A percentile compares a stretch with the other conserved stretches of the same genome.
These are phyloP conservation scores for Thalassophryne amazonica DNA, from an alignment of 2,797 vertebrate species.

Conservation along the genomic window DNA sequence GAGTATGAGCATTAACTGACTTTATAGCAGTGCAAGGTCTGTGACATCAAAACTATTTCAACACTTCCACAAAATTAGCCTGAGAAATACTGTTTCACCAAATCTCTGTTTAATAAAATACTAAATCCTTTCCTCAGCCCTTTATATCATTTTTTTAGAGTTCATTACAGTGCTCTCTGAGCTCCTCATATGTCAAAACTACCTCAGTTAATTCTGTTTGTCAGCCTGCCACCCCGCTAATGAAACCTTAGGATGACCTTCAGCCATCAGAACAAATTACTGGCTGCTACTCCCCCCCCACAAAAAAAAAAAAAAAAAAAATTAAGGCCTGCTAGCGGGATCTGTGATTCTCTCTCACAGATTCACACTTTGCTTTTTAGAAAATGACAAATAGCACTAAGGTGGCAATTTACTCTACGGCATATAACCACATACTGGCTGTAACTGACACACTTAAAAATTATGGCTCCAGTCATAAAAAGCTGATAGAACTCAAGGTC, in stretches of 20 bases:
- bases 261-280: slow-evolving; percentile 73
- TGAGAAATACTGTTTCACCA: slow-evolving; percentile 7
- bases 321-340: slow-evolving; percentile 44
- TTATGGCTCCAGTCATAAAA: slow-evolving; percentile 26
- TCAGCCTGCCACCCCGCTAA: slow-evolving; percentile 21
- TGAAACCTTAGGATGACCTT: slow-evolving; percentile 64
- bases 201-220: slow-evolving; percentile 43
- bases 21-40: no score
- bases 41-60: slow-evolving; percentile 6
- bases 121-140: slow-evolving; percentile 15
- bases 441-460: slow-evolving; percentile 39
- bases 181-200: slow-evolving; percentile 19
- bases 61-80: slow-evolving; percentile 9
- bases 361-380: slow-evolving; percentile 8
- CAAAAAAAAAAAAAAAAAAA: no score
- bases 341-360: slow-evolving; percentile 23
- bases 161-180: slow-evolving; percentile 21
- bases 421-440: slow-evolving; percentile 4
- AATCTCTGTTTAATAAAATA: slow-evolving; percentile 29
- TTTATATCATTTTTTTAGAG: slow-evolving; percentile 39
- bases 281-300: slow-evolving; percentile 61
- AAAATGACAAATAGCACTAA: slow-evolving; percentile 4
- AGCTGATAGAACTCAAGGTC: no score
- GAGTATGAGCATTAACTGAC: slow-evolving; percentile 20
- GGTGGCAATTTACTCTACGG: slow-evolving; percentile 21